These are phyloP conservation scores for Caenorhabditis remanei DNA, from an alignment of 1,140 invertebrate genomes.

Conservation along the genomic window DNA sequence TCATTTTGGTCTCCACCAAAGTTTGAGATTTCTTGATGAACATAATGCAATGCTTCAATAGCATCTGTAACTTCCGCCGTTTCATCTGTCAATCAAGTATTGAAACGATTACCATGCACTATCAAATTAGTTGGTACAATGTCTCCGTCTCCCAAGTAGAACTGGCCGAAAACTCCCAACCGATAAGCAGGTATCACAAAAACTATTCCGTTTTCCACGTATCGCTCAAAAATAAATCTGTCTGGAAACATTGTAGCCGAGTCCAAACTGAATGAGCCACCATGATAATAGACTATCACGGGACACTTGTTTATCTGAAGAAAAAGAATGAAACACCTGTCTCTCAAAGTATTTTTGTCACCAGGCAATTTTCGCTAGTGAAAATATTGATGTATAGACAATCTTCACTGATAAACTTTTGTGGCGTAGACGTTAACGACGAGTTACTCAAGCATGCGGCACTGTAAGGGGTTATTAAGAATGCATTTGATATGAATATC, in stretches of 20 bases:
- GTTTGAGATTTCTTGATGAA: background rate
- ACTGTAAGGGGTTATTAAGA: background rate
- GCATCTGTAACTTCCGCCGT: background rate
- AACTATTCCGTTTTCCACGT: background rate
- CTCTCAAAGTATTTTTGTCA: background rate
- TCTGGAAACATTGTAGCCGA: constrained; percentile 54
- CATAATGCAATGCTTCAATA: background rate
- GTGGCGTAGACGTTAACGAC: background rate
- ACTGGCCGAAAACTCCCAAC: background rate
- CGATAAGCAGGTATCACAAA: background rate
- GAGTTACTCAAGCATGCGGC: background rate
- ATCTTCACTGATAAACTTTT: background rate
- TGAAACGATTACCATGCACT: background rate
- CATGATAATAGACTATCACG: constrained; percentile 59
- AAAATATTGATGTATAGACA: constrained; percentile 13
- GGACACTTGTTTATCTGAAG: constrained; percentile 44
- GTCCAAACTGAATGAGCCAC: constrained; percentile 56
- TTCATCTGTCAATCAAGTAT: background rate
- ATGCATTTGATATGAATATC: background rate
- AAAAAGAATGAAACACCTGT: background rate
- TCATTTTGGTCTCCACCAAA: background rate
- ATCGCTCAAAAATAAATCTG: constrained; percentile 34
- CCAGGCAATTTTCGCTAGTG: background rate
- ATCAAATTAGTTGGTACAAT: background rate
- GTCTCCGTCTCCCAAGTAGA: background rate